Base-by-base conservation (phyloP, 2,888 invertebrate genomes). In the Seira ritae region DNA sequence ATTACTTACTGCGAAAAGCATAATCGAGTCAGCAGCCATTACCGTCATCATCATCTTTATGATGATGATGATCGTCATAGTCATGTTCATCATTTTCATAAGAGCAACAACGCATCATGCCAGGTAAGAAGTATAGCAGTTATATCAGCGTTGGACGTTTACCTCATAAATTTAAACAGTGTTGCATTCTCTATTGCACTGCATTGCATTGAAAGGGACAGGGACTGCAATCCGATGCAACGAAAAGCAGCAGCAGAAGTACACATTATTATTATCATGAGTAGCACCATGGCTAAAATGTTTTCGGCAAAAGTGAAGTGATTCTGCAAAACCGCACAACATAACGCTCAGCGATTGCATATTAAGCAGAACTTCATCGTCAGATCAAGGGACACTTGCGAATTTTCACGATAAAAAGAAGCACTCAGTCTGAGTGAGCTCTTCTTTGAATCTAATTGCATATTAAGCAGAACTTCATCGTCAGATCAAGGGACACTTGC, bases 331-430 rank as follows among this genome's bases (percentile, higher is more conserved):
- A 50, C 50, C 50, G 12, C 50, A 50, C 50, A 1, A n/a, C 50
- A 15, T 15, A 50, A 31, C 3, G 31, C 31, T 4, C 2, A 31
- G 31, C 2, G 50, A 50, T 50, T 50, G 50, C 50, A 50, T 50
- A 50, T 50, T 50, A 50, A 50, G 50, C 50, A 50, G 50, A 50
- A 15, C 50, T 15, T 50, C 50, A 50, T 15, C 15, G 50, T 50
- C 50, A 50, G 50, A 50, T 50, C 50, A 74, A 74, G 74, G 66
- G 62, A 73, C 72, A 73, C 62, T 73, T 50, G 50, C 17, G 50
- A 50, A n/a, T 50, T 50, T 50, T 15, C 31, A 31, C 31, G 31
- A 50, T 50, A 1, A 50, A 50, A 50, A 50, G 50, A n/a, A 50
- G 50, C 50, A 12, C 17, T 50, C 17, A n/a, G 50, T 50, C 50